Evolutionary conservation across 2,888 invertebrate species (phyloP).

Genomic region (Gisinianus flammeolus): DNA sequence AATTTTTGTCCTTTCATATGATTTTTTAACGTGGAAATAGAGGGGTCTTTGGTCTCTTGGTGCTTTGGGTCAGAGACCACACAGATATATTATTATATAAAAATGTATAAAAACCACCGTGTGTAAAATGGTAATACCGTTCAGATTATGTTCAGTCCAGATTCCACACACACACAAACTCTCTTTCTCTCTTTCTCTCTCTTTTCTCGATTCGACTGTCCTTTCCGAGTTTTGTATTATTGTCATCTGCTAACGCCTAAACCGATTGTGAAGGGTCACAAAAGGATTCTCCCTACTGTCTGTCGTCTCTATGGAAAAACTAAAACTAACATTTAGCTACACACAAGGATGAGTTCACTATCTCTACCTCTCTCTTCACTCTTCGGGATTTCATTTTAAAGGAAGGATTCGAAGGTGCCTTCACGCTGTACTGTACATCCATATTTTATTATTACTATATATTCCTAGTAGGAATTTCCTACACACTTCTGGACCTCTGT

Average conservation of each 20-base stretch:
- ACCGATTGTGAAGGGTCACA: conserved; percentile 44
- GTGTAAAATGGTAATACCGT: not conserved
- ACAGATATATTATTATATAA: too few relatives aligned
- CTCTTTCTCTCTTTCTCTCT: conserved; percentile 8
- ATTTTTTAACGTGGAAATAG: conserved; percentile 40
- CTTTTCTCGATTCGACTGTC: not conserved
- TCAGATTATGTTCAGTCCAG: not conserved
- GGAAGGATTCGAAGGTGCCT: not conserved
- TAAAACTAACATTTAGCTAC: not conserved
- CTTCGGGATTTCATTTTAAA: not conserved
- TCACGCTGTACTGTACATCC: not conserved
- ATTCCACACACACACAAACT: conserved; percentile 35
- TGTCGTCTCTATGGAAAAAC: not conserved
- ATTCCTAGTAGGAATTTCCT: too few relatives aligned
- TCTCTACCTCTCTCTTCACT: not conserved
- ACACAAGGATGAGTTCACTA: not conserved
- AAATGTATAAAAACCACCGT: not conserved
- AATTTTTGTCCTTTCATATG: conserved; percentile 42
- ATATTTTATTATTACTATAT: too few relatives aligned
- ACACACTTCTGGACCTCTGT: too few relatives aligned
- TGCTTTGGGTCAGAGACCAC: not conserved
- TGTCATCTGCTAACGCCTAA: conserved; percentile 51
- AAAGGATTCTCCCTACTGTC: conserved; percentile 44
- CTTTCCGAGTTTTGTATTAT: conserved; percentile 34
- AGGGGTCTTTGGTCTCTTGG: conserved; percentile 3